A percentile compares a stretch with the other conserved stretches of the same genome.
phyloP scores from a whole-genome alignment of 2,888 invertebrate genomes.

The Aproaerema taeniolella region DNA sequence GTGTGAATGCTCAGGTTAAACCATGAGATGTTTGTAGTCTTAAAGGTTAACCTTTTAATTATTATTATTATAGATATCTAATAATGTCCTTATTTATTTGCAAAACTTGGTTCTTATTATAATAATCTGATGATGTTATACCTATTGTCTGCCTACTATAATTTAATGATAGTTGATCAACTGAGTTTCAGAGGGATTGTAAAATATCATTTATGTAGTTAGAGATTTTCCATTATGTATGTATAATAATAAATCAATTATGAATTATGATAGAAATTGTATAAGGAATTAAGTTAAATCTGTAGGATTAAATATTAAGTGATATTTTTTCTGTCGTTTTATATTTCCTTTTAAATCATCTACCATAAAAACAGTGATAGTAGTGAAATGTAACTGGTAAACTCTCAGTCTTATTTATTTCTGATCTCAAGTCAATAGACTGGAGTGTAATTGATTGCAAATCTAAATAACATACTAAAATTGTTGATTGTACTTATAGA shows the following conservation, averaged over 20 bases:
- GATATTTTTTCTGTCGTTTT: no score
- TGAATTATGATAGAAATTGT: slow-evolving; percentile 48
- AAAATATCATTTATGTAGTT: slow-evolving; percentile 46
- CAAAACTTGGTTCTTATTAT: slow-evolving; percentile 23
- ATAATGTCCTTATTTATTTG: slow-evolving; percentile 32
- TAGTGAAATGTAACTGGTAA: slow-evolving; percentile 26
- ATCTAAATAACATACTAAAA: slow-evolving; percentile 71
- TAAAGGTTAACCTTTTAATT: slow-evolving; percentile 25
- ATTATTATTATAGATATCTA: slow-evolving; percentile 27
- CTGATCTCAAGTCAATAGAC: slow-evolving; percentile 68
- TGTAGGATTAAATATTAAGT: slow-evolving; percentile 52
- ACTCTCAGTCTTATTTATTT: slow-evolving; percentile 51
- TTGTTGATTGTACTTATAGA: slow-evolving; percentile 74
- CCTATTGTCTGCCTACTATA: slow-evolving; percentile 47
- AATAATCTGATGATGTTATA: slow-evolving; percentile 29
- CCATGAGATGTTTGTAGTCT: not conserved
- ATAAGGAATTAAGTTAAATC: slow-evolving; percentile 51
- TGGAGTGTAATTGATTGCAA: slow-evolving; percentile 68
- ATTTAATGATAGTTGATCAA: slow-evolving; percentile 40
- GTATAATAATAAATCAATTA: slow-evolving; percentile 59
- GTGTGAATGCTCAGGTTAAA: slow-evolving; percentile 29
- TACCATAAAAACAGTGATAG: slow-evolving; percentile 22
- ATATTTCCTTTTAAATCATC: slow-evolving; percentile 30
- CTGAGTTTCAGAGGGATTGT: slow-evolving; percentile 45
- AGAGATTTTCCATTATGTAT: slow-evolving; percentile 60